Evolutionary conservation across 2,888 invertebrate genomes (phyloP), one percentile per base, ranked within the genome.

Genomic region (Phyto melanocephala): DNA sequence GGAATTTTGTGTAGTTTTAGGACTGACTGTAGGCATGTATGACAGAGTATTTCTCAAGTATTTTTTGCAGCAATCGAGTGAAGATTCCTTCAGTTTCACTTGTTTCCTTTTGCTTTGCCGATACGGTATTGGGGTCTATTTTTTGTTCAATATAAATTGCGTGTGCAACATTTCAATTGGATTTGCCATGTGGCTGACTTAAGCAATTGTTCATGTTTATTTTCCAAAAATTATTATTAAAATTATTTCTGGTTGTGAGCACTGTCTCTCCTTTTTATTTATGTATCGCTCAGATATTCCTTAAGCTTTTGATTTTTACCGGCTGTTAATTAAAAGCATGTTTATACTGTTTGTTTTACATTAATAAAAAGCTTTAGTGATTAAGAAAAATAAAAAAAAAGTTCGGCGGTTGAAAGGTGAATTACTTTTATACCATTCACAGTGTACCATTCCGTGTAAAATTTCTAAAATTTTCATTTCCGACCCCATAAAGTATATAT

Each of bases 281-380:
- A 15, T 10, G 10, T 20, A 65, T 45, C 24, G 62, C 62, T 71
- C 40, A 60, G 37, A 42, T 58, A 45, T 20, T 37, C 15, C 13
- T n/a, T 11, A 20, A 45, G 50, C 77, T 52, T 82, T 82, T 82
- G 79, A 76, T 62, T 79, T 60, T 40, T 56, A 62, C 75, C 82
- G 82, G 82, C 79, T 79, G 79, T 76, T 82, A 76, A 79, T 82
- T 76, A 82, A 79, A 58, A 60, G 77, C 77, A 63, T 72, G 81
- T 65, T 37, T 33, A 60, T 72, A 0, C 17, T 33, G 24, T 45
- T 54, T 15, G 20, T 56, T 28, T 33, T 15, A 3, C 17, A 37
- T 58, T 76, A 17, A 76, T 63, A 28, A 52, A 11, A 15, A 20
- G 40, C 42, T 20, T 47, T n/a, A 11, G 8, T 20, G 20, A 11